phyloP scores from a whole-genome alignment of 1,140 invertebrate genomes.

The Diachasmimorpha longicaudata region DNA sequence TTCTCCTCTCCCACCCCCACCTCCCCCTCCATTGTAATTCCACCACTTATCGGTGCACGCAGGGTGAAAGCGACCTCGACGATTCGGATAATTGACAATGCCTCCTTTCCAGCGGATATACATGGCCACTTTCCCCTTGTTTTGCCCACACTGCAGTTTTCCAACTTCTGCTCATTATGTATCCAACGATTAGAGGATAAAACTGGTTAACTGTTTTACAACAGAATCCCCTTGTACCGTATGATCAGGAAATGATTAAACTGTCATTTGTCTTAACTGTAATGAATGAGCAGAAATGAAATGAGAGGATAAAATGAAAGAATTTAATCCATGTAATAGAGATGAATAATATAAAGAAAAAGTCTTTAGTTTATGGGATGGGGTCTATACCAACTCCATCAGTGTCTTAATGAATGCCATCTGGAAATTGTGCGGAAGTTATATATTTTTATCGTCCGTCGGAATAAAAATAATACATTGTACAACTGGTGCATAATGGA shows the following conservation, averaged over 20 bases:
- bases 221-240: not conserved
- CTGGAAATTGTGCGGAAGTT: too few species aligned
- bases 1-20: not conserved
- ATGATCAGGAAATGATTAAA: constrained; percentile 1
- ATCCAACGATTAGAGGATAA: constrained; percentile 16
- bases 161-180: not conserved
- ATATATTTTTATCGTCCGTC: too few species aligned
- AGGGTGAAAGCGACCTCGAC: constrained; percentile 30
- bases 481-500: too few species aligned
- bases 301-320: not conserved
- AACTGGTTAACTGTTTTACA: constrained; percentile 13
- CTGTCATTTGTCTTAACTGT: not conserved
- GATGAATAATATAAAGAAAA: not conserved
- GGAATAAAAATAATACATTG: too few species aligned
- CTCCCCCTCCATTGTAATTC: constrained; percentile 28
- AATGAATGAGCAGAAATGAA: not conserved
- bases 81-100: constrained; percentile 36
- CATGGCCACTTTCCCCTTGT: constrained; percentile 30
- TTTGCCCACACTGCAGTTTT: constrained; percentile 21
- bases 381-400: too few species aligned
- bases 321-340: not conserved
- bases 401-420: too few species aligned
- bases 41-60: constrained; percentile 25
- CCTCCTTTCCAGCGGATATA: constrained; percentile 26
- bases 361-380: not conserved